Evolutionary conservation across 2,113 vertebrate genomes (phyloP).

Genomic region (Beaufortia kweichowensis): DNA sequence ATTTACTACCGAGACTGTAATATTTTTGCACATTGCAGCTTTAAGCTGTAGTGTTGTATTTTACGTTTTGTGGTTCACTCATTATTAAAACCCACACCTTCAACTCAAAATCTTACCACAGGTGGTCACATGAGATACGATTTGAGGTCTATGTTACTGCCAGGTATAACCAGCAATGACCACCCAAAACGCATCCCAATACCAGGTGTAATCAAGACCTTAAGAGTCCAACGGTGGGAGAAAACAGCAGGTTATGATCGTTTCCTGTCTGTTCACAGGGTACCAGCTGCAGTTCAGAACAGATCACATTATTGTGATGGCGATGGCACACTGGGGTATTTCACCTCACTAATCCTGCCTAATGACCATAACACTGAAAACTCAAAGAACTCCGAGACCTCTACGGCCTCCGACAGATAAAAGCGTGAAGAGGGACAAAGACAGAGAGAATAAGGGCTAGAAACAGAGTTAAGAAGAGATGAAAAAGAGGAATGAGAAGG

Average conservation of each 20-base stretch:
- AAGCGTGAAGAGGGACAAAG: slow-evolving; percentile 6
- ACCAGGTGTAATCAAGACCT: neutral
- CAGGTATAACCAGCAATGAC: too few relatives aligned
- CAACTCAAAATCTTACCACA: too few relatives aligned
- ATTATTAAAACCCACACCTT: too few relatives aligned
- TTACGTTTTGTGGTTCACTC: too few relatives aligned
- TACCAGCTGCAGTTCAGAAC: slow-evolving; percentile 37
- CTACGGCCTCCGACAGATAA: slow-evolving; percentile 28
- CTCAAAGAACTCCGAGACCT: slow-evolving; percentile 53
- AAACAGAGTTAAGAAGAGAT: slow-evolving; percentile 37
- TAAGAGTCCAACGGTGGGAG: neutral
- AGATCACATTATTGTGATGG: slow-evolving; percentile 45
- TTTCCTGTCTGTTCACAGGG: slow-evolving; percentile 19
- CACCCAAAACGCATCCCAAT: too few relatives aligned
- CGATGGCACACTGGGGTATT: slow-evolving; percentile 36
- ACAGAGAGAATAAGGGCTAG: neutral
- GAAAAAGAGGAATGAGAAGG: slow-evolving; percentile 34
- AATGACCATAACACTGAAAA: slow-evolving; percentile 61
- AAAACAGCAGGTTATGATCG: slow-evolving; percentile 12
- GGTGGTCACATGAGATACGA: too few relatives aligned
- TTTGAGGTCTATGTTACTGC: too few relatives aligned
- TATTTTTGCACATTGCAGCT: too few relatives aligned
- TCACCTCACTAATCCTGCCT: slow-evolving; percentile 68
- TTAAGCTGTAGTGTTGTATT: too few relatives aligned
- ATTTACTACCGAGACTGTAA: too few relatives aligned